Evolutionary conservation across 2,113 vertebrate species (phyloP).

Genomic region (Speoplatyrhinus poulsoni): DNA sequence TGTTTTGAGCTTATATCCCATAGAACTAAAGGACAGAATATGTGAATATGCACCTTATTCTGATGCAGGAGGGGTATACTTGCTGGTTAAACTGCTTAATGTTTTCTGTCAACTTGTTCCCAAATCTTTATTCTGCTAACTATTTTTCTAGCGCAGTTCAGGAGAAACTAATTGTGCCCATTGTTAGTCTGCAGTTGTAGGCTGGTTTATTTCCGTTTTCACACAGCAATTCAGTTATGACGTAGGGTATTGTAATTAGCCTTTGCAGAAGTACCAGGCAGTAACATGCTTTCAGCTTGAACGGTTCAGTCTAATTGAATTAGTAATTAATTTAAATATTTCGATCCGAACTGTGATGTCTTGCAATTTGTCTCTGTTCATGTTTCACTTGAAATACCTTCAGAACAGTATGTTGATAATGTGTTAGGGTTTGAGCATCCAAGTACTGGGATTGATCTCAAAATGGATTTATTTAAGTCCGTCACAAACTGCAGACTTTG

Average conservation of each 20-base stretch:
- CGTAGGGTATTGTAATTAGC: neutral
- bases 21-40: neutral
- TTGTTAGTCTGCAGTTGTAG: too few species aligned
- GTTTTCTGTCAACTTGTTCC: too few species aligned
- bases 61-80: neutral
- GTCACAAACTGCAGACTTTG: neutral
- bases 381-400: neutral
- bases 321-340: neutral
- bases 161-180: too few species aligned
- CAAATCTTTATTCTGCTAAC: too few species aligned
- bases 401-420: neutral
- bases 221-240: too few species aligned
- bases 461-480: neutral
- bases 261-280: constrained; percentile 5
- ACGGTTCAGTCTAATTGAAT: neutral
- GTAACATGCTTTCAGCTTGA: constrained; percentile 1
- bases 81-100: too few species aligned
- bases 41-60: neutral
- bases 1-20: too few species aligned
- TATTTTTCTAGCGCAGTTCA: too few species aligned
- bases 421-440: neutral
- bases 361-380: neutral
- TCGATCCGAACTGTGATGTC: neutral
- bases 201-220: neutral
- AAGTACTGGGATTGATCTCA: neutral